Percentiles rank a stretch among this genome's conserved stretches.
phyloP scores from a whole-genome alignment of 1,140 invertebrate species.

The Formica exsecta region DNA sequence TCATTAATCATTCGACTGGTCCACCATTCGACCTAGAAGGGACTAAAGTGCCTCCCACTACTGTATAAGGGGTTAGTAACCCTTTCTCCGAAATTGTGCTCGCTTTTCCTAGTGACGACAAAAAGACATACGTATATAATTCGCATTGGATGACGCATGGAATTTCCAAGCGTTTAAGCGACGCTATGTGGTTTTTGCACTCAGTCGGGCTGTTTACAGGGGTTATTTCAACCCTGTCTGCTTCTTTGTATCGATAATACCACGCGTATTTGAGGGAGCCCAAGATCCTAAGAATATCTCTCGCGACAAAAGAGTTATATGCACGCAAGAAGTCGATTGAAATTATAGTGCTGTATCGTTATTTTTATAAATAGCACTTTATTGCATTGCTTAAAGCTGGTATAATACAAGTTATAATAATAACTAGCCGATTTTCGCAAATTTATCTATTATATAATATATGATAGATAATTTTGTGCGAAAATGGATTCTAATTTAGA shows the following conservation, averaged over 20 bases:
- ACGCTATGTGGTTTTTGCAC: slow-evolving; percentile 42
- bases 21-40: slow-evolving; percentile 37
- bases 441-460: no score
- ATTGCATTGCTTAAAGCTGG: neutral
- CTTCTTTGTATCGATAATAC: neutral
- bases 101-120: slow-evolving; percentile 6
- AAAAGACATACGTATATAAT: slow-evolving; percentile 17
- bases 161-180: slow-evolving; percentile 63
- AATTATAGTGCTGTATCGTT: neutral
- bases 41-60: slow-evolving; percentile 48
- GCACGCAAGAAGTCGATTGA: neutral
- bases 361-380: slow-evolving; percentile 2
- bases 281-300: neutral
- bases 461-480: neutral
- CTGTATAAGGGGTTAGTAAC: slow-evolving; percentile 51
- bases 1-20: slow-evolving; percentile 66
- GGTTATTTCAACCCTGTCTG: slow-evolving; percentile 9
- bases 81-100: slow-evolving; percentile 24
- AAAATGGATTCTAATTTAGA: neutral
- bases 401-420: neutral
- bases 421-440: no score
- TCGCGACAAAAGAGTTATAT: neutral
- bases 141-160: slow-evolving; percentile 15
- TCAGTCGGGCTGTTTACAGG: neutral
- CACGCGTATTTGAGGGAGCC: neutral